Percentiles rank a stretch among this genome's conserved stretches.
Evolutionary conservation across 2,113 vertebrate genomes (phyloP).

Genomic region (Pholis gunnellus): DNA sequence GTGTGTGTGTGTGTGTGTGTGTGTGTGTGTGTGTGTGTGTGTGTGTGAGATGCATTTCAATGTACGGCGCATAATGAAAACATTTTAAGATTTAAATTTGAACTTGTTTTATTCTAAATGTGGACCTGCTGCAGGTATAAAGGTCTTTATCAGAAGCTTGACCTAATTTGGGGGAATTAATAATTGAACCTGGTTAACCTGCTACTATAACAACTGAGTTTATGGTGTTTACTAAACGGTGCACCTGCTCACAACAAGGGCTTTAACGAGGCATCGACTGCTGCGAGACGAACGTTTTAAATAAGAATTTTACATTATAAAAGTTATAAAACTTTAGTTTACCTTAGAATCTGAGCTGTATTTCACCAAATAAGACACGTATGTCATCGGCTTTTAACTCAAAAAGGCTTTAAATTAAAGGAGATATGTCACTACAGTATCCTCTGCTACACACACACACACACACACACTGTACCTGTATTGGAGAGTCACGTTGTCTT

Average conservation of each 20-base stretch:
- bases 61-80: not conserved
- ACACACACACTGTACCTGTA: slow-evolving; percentile 38
- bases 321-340: too few relatives aligned
- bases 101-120: not conserved
- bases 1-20: not conserved
- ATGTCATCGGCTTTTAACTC: not conserved
- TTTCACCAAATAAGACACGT: too few relatives aligned
- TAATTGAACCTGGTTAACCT: not conserved
- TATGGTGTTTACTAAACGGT: slow-evolving; percentile 32
- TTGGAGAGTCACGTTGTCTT: slow-evolving; percentile 14
- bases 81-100: not conserved
- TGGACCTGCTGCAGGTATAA: not conserved
- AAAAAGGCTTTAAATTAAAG: not conserved
- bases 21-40: not conserved
- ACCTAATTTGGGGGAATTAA: slow-evolving; percentile 3
- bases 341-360: too few relatives aligned
- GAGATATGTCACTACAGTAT: not conserved
- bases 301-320: too few relatives aligned
- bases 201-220: not conserved
- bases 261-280: not conserved
- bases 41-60: not conserved
- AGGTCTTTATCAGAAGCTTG: not conserved
- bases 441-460: slow-evolving; percentile 8
- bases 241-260: not conserved
- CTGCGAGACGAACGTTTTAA: too few relatives aligned